Base-by-base conservation (phyloP, 2,888 invertebrate species). In the Perizoma flavofasciatum region DNA sequence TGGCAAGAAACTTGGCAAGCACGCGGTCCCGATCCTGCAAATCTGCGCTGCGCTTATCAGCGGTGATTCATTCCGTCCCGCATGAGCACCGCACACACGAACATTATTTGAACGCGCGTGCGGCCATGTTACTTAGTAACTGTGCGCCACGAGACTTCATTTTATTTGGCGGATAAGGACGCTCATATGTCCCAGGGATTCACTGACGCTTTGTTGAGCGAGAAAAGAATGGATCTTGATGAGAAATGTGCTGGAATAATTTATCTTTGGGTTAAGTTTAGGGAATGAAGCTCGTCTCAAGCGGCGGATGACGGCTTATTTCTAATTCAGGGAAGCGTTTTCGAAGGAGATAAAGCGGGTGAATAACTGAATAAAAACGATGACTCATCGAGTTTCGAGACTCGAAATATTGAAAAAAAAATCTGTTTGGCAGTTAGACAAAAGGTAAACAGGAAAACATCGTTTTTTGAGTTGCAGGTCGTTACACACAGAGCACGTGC, bases 21-120 rank as follows among this genome's bases (percentile, higher is more conserved):
- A 78, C 78, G 80, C 79, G 77, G 74, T 75, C 72, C 71, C 79
- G 82, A 85, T 87, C 81, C 86, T 79, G 85, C 83, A 87, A 88
- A 90, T 91, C 88, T 88, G 85, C 72, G 79, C 79, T 77, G 81
- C 74, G 85, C 89, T 90, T 91, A 90, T 91, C 89, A 89, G 85
- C 76, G 74, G 81, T 88, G 87, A 90, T 89, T 89, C 89, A 90
- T 89, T 83, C 79, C 74, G 71, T 78, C 66, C 74, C 71, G 79
- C 72, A 78, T 75, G 72, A 73, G 71, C 68, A 74, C 73, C 63
- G 65, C 70, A 73, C 68, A 65, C 65, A 73, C 71, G 72, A 74
- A 75, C 73, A 73, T 69, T 73, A 72, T 70, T 66, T 66, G 71
- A 71, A 66, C 72, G 70, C 74, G 58, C 61, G 61, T 58, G 75